Percentiles rank a stretch among this genome's conserved stretches.
Evolutionary conservation across 2,797 vertebrate species (phyloP).

Genomic region (Acipenser transmontanus): DNA sequence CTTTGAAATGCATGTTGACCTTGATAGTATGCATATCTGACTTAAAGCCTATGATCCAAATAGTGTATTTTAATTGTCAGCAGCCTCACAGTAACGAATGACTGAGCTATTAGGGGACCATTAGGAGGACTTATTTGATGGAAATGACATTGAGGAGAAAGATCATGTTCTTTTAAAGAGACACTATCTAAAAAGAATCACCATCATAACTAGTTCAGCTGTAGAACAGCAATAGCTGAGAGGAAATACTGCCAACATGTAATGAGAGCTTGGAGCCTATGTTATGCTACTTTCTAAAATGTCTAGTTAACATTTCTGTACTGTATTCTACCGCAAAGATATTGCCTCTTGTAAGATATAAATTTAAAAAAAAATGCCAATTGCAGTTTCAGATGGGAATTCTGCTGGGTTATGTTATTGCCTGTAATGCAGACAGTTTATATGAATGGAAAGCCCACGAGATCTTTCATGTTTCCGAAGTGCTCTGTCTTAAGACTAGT

Average conservation of each 20-base stretch:
- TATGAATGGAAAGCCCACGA: neutral
- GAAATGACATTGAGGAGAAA: neutral
- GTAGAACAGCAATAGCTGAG: too few relatives aligned
- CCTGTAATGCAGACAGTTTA: neutral
- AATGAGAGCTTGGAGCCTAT: too few relatives aligned
- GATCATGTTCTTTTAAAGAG: neutral
- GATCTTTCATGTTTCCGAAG: neutral
- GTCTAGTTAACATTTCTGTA: too few relatives aligned
- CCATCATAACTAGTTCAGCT: too few relatives aligned
- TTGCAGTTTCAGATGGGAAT: neutral
- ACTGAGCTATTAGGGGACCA: neutral
- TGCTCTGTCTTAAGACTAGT: neutral
- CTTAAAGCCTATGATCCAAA: neutral
- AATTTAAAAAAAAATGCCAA: too few relatives aligned
- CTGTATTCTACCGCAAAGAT: too few relatives aligned
- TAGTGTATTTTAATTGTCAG: neutral
- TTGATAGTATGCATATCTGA: neutral
- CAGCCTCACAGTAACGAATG: neutral
- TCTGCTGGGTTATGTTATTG: neutral
- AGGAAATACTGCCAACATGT: too few relatives aligned
- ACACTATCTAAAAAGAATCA: too few relatives aligned
- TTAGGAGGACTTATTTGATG: neutral
- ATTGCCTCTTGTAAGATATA: too few relatives aligned
- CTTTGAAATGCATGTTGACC: neutral
- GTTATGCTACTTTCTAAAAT: too few relatives aligned